Evolutionary conservation across 2,888 invertebrate genomes (phyloP), one percentile per base, ranked within the genome.

Genomic region (Spodoptera exigua): DNA sequence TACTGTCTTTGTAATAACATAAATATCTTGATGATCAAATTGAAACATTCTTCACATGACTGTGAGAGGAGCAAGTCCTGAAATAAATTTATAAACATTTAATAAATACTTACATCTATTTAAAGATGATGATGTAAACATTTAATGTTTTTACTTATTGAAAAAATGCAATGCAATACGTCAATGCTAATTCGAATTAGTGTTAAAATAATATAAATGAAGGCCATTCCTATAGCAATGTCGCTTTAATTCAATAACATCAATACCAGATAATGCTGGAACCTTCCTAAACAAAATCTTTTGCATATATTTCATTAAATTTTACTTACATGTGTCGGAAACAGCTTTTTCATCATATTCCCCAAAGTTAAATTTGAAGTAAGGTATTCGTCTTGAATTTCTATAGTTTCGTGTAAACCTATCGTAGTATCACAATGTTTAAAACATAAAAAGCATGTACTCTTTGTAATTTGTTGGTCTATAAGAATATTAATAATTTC

Each of bases 401-500:
- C 74, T 58, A 74, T 46, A 34, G 80, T 37, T 18, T 76, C 77
- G 12, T 64, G 21, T 49, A 76, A 70, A 67, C 65, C 67, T 18
- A 54, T 61, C 10, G 67, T 66, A 5, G 74, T 74, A 1, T 62
- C 61, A 21, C 72, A 63, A 35, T 70, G 57, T 61, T 83, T 84
- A 21, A 78, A 88, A 76, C 89, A 89, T n/a, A 89, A 61, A 49
- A 86, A 87, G 69, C 89, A 89, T 34, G 80, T 49, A 39, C 64
- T 64, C 37, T 60, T 68, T 5, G 48, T 45, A 17, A 45, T 57
- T 17, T 58, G 40, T n/a, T 59, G 61, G 45, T 74, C 66, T 13
- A 74, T n/a, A 3, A 79, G 3, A 45, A 78, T 16, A 48, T 72
- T 61, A 12, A 74, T 37, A 18, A 74, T 46, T 36, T 71, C 54